Percentiles rank a stretch among this genome's conserved stretches.
These are phyloP conservation scores for Eupithecia abbreviata DNA, from an alignment of 2,888 invertebrate genomes.

Conservation along the genomic window DNA sequence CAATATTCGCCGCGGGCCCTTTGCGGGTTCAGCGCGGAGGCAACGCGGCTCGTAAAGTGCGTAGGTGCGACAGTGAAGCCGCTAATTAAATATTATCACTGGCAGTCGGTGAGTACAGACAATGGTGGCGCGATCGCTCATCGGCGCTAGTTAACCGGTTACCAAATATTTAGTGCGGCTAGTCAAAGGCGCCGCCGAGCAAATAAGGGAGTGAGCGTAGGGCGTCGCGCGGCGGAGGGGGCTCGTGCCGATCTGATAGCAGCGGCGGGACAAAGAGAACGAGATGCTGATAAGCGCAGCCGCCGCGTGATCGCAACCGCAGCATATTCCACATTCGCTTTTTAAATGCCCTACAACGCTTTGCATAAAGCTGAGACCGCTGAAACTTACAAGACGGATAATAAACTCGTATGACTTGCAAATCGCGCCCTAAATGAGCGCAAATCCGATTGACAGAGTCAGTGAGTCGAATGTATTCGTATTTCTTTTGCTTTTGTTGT, in stretches of 20 bases:
- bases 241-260: constrained; percentile 71
- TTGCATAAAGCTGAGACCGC: constrained; percentile 37
- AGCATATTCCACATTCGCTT: constrained; percentile 62
- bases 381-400: constrained; percentile 21
- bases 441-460: constrained; percentile 71
- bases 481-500: constrained; percentile 46
- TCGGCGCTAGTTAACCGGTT: constrained; percentile 78
- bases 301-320: constrained; percentile 62
- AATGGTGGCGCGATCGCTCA: constrained; percentile 74
- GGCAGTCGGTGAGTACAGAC: constrained; percentile 73
- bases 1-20: constrained; percentile 70
- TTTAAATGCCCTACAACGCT: constrained; percentile 50
- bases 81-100: constrained; percentile 83
- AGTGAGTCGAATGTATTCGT: constrained; percentile 51
- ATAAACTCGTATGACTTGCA: constrained; percentile 62
- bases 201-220: constrained; percentile 63
- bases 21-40: constrained; percentile 61
- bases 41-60: constrained; percentile 57
- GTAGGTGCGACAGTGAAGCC: constrained; percentile 77
- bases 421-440: constrained; percentile 71
- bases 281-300: constrained; percentile 71
- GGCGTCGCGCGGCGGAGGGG: constrained; percentile 52
- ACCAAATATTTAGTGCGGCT: constrained; percentile 76
- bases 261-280: constrained; percentile 66
- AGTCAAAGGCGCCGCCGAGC: constrained; percentile 77